Base-by-base conservation (phyloP, 2,113 vertebrate species). In the Struthio camelus region DNA sequence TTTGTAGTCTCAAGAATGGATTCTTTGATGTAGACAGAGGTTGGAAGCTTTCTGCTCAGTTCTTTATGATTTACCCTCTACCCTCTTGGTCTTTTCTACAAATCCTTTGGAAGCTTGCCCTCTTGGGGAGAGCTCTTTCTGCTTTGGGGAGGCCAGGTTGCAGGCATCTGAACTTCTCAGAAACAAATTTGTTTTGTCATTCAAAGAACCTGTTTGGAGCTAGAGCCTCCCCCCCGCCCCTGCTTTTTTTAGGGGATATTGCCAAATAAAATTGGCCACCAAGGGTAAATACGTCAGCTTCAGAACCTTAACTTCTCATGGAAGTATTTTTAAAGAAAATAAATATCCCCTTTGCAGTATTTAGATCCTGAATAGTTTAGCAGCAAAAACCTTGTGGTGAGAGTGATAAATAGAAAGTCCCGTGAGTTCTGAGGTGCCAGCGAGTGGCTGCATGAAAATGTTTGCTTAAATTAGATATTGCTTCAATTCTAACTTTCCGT, bases 201-300 rank as follows among this genome's bases (percentile, higher is more conserved):
- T 94, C 59, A 73, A 80, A 83, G 64, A 67, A 87, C 59, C 71
- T 89, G 78, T 95, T 94, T 77, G 62, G 86, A 93, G 73, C 51
- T 69, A 51, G 32, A 64, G 5, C 19, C 7, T n/a, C n/a, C n/a
- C n/a, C n/a, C n/a, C n/a, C n/a, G n/a, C n/a, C n/a, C n/a, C n/a
- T n/a, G n/a, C n/a, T n/a, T 96, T 96, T 96, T 93, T 80, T 93
- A 89, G 96, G 87, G 93, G 93, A 95, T 96, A 94, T 91, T 94
- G 80, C 91, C 93, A 93, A 91, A 94, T 96, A 85, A 70, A 83
- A 64, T 87, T 83, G 54, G 87, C 87, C 81, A 87, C 89, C 2
- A 30, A 94, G 76, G 76, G 71, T 54, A 92, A 50, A 59, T 89
- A 28, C 2, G 82, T 85, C 76, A 91, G 46, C 67, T 67, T 95